A percentile compares a stretch with the other conserved stretches of the same genome.
phyloP scores from a whole-genome alignment of 2,797 vertebrate genomes.

The Cossypha caffra region DNA sequence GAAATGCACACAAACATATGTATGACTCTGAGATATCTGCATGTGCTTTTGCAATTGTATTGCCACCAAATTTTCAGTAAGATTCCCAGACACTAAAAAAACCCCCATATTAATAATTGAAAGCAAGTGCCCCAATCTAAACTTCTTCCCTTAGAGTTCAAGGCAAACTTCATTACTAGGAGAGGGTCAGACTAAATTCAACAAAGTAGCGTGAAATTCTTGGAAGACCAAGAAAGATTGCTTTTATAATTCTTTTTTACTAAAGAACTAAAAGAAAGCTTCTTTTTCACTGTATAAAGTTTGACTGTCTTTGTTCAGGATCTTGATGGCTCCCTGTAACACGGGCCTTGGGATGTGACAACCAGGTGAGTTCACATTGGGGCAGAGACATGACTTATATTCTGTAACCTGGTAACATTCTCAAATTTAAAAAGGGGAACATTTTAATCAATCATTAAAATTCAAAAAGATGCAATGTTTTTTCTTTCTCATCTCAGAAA shows the following conservation, averaged over 20 bases:
- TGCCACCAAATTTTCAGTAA: not conserved
- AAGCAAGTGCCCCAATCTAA: not conserved
- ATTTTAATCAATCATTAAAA: not conserved
- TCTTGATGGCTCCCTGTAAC: not conserved
- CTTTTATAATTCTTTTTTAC: not conserved
- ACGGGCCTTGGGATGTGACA: not conserved
- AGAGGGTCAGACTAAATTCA: not conserved
- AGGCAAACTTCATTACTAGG: not conserved
- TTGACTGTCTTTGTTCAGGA: not conserved
- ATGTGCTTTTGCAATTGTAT: not conserved
- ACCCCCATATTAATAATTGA: not conserved
- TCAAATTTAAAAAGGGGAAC: not conserved
- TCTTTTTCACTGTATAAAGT: not conserved
- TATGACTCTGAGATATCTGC: not conserved
- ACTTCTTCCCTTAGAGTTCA: not conserved
- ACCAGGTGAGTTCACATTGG: not conserved
- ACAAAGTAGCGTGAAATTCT: not conserved
- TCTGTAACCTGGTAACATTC: not conserved
- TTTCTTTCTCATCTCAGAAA: not conserved
- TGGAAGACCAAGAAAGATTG: not conserved
- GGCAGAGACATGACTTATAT: not conserved
- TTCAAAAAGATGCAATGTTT: not conserved
- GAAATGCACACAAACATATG: not conserved
- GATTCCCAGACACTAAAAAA: not conserved
- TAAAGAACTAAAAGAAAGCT: not conserved